A percentile compares a stretch with the other conserved stretches of the same genome.
phyloP scores from a whole-genome alignment of 64 coral and sea anemone species.

The Dendrophyllia cribrosa region DNA sequence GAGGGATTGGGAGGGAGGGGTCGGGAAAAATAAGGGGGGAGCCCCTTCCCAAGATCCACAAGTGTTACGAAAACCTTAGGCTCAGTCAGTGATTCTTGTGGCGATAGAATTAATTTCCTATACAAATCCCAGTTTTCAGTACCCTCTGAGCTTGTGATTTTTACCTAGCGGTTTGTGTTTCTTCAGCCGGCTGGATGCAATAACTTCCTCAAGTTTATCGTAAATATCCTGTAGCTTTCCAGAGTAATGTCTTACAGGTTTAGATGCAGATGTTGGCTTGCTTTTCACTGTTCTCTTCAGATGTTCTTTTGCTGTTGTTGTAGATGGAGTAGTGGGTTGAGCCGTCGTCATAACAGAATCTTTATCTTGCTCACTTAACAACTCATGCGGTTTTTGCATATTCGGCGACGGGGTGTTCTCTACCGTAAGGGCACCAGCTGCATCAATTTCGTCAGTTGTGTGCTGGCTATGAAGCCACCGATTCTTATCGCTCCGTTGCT shows the following conservation, averaged over 20 bases:
- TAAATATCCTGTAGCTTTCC: constrained; percentile 71
- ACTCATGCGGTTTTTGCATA: neutral
- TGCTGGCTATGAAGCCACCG: neutral
- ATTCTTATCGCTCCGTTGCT: neutral
- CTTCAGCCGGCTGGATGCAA: constrained; percentile 20
- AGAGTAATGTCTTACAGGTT: constrained; percentile 16
- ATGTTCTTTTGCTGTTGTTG: neutral
- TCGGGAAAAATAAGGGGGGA: too few relatives aligned
- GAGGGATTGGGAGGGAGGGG: too few relatives aligned
- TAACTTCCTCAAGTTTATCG: constrained; percentile 57
- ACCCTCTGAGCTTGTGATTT: neutral
- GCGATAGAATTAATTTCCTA: too few relatives aligned
- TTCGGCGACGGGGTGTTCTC: neutral
- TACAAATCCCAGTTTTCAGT: neutral
- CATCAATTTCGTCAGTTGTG: neutral
- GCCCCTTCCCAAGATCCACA: too few relatives aligned
- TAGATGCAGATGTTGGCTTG: neutral
- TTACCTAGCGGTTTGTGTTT: neutral
- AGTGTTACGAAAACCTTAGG: too few relatives aligned
- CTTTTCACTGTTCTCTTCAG: neutral
- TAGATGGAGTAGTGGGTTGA: neutral
- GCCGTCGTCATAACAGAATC: neutral
- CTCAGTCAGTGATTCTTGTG: too few relatives aligned
- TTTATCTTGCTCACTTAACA: neutral
- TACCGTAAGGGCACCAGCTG: neutral